Evolutionary conservation across 2,888 invertebrate genomes (phyloP).

Genomic region (Volucella inanis): DNA sequence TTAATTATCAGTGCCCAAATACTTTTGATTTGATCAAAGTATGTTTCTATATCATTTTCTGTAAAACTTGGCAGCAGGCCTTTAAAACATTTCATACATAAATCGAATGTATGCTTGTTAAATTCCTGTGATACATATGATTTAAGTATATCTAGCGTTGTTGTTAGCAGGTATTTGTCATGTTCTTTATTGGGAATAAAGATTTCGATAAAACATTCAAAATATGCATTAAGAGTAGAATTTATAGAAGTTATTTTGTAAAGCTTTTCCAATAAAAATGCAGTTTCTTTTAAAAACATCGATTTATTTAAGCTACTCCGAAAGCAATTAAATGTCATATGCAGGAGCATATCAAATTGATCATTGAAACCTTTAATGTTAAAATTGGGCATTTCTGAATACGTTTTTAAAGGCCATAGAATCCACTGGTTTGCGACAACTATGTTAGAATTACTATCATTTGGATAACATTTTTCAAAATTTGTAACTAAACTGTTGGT

Average conservation of each 20-base stretch:
- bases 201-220: constrained; percentile 31
- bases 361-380: constrained; percentile 77
- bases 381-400: constrained; percentile 51
- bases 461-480: constrained; percentile 69
- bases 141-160: constrained; percentile 51
- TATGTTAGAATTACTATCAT: constrained; percentile 25
- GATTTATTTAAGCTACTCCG: constrained; percentile 29
- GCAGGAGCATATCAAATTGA: constrained; percentile 76
- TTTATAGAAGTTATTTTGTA: constrained; percentile 13
- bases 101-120: constrained; percentile 37
- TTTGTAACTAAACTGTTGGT: constrained; percentile 76
- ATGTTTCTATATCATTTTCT: constrained; percentile 41
- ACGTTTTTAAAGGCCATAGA: constrained; percentile 80
- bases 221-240: constrained; percentile 45
- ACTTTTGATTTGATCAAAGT: constrained; percentile 55
- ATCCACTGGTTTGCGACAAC: constrained; percentile 78
- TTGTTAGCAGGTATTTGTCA: constrained; percentile 37
- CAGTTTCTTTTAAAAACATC: constrained; percentile 34
- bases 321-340: constrained; percentile 6
- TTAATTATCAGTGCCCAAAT: constrained; percentile 58
- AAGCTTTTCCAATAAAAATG: constrained; percentile 39
- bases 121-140: constrained; percentile 31
- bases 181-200: background rate
- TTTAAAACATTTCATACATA: constrained; percentile 54
- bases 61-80: constrained; percentile 30